Evolutionary conservation across 2,113 vertebrate species (phyloP), one percentile per base, ranked within the genome.

Genomic region (Tragelaphus buxtoni): DNA sequence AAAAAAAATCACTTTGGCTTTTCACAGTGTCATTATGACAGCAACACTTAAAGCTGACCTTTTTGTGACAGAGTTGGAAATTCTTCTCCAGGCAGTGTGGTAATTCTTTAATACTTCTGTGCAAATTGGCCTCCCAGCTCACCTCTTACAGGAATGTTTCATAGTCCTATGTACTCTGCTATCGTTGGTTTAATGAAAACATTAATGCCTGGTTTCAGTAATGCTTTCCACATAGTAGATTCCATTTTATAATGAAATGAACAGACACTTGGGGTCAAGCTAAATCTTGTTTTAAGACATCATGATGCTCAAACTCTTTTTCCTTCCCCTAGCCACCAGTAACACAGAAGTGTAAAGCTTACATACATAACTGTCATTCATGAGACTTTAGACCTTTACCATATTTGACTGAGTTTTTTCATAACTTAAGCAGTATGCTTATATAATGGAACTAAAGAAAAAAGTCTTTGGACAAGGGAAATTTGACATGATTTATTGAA

Each of bases 11-110:
- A 53, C 89, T 86, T 28, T 35, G 74, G 30, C 90, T 77, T 55
- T 92, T 97, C 24, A 32, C 76, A 86, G 35, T 81, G 58, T 94
- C 74, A 39, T 11, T 91, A 65, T 84, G 74, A 83, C 42, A 97
- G 56, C 91, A 76, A 55, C 85, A 91, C 94, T 12, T 74, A 56
- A 47, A 72, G 32, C 10, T 61, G 91, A 95, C 97, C 94, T 49
- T 56, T 79, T 88, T 79, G 81, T 90, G 39, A 90, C 35, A 79
- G 63, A 93, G 7, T 24, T 65, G 45, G 32, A 96, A 95, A 61
- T 81, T 83, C 95, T 97, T 93, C 80, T 88, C 22, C 32, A 88
- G 79, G 47, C 83, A 77, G 81, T 63, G 56, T 12, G 2, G 0
- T 24, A 74, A 20, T 91, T 89, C 93, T 60, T 39, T 80, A 90